phyloP scores from a whole-genome alignment of 1,140 invertebrate species.

The Mylabris phalerata region DNA sequence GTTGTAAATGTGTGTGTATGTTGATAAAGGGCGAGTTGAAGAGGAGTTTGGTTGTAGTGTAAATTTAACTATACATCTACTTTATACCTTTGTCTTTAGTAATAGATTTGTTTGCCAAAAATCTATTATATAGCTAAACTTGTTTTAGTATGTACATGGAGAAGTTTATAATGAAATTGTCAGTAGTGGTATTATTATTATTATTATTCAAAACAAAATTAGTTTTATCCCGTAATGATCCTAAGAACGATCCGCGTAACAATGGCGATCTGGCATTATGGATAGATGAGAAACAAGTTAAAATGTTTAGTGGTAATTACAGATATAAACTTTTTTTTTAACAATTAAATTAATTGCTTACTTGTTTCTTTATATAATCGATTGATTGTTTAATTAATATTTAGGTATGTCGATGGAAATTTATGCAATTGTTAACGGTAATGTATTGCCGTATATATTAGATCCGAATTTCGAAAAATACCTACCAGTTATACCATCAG shows the following conservation, averaged over 20 bases:
- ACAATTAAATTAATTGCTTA: no score
- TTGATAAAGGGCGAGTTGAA: no score
- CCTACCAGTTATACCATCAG: slow-evolving; percentile 81
- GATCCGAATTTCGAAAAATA: slow-evolving; percentile 86
- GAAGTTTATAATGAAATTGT: no score
- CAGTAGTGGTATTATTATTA: no score
- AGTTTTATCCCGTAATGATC: slow-evolving; percentile 31
- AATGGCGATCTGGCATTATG: slow-evolving; percentile 70
- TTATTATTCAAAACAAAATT: no score
- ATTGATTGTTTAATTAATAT: slow-evolving; percentile 3
- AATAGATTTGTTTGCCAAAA: no score
- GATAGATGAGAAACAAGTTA: slow-evolving; percentile 83
- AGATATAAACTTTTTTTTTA: neutral
- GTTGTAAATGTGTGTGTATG: no score
- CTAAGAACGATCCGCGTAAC: slow-evolving; percentile 37
- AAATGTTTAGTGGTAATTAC: slow-evolving; percentile 76
- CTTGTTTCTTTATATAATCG: neutral
- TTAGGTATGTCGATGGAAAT: slow-evolving; percentile 80
- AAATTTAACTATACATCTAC: no score
- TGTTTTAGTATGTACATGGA: no score
- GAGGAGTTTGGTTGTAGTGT: no score
- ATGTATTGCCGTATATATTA: slow-evolving; percentile 74
- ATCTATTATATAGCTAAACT: no score
- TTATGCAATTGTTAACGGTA: slow-evolving; percentile 78
- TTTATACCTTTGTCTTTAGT: no score